Conservation (phyloP, 2,797 vertebrate species). For the Sebastes nivosus region DNA sequence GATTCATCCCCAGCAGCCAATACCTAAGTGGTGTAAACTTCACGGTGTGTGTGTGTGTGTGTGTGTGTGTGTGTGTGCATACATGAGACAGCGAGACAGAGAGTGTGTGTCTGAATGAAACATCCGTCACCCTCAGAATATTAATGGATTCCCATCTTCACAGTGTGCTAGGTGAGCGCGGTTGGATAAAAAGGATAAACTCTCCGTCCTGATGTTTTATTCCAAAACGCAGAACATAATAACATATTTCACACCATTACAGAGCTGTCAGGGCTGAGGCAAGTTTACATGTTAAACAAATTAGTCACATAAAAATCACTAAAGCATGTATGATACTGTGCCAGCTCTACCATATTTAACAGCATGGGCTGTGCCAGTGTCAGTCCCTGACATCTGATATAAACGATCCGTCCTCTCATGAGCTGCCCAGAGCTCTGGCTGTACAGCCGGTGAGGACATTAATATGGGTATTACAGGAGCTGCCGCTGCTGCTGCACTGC, state of each 20-base stretch:
- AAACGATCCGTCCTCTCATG: constrained; percentile 53
- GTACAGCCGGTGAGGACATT: constrained; percentile 42
- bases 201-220: not conserved
- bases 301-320: not conserved
- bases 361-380: constrained; percentile 9
- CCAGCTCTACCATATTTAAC: not conserved
- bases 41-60: not conserved
- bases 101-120: not conserved
- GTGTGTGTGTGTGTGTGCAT: not conserved
- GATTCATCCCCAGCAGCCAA: constrained; percentile 41
- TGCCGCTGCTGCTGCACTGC: constrained; percentile 32
- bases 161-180: not conserved
- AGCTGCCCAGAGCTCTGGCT: constrained; percentile 38
- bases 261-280: not conserved
- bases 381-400: constrained; percentile 57
- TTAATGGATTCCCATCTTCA: constrained; percentile 24
- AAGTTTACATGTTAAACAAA: not conserved
- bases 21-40: constrained; percentile 44
- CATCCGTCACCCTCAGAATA: constrained; percentile 6
- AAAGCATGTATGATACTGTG: not conserved
- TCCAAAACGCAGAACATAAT: not conserved
- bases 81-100: not conserved
- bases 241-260: not conserved
- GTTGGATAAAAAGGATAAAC: not conserved
- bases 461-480: constrained; percentile 41